Evolutionary conservation across 2,888 invertebrate species (phyloP).

Genomic region (Cinara cedri): DNA sequence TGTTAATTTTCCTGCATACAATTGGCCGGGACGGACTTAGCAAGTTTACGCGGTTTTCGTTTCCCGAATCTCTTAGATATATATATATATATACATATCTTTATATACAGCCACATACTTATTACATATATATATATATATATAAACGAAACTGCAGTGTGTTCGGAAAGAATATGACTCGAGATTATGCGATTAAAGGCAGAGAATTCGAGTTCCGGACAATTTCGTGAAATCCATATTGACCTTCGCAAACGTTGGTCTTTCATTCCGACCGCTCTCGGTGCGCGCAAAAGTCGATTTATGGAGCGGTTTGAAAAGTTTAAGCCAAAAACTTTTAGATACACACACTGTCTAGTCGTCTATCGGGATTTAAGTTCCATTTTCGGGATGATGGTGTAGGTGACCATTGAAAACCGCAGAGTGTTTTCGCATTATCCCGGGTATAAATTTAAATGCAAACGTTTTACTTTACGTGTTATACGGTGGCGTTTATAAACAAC

Average conservation of each 20-base stretch:
- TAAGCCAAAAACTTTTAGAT: conserved; percentile 48
- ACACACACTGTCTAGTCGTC: background rate
- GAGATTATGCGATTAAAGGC: conserved; percentile 33
- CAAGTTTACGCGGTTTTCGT: conserved; percentile 31
- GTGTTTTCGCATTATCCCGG: background rate
- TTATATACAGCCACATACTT: no score
- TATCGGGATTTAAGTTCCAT: conserved; percentile 36
- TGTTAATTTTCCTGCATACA: conserved; percentile 18
- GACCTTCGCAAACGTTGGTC: conserved; percentile 43
- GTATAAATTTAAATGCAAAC: conserved; percentile 21
- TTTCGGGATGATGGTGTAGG: conserved; percentile 21
- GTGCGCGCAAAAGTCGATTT: conserved; percentile 25
- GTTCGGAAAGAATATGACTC: conserved; percentile 35
- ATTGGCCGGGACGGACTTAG: conserved; percentile 2
- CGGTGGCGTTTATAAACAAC: background rate
- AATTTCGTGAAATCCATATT: conserved; percentile 47
- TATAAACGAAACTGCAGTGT: background rate
- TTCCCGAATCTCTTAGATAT: background rate
- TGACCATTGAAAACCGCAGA: conserved; percentile 27
- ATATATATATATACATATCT: no score
- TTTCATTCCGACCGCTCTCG: conserved; percentile 5
- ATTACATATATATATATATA: no score
- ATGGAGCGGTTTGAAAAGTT: conserved; percentile 40
- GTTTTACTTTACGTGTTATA: no score
- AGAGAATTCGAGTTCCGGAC: conserved; percentile 16